These are phyloP conservation scores for Clupea harengus DNA, from an alignment of 2,113 vertebrate species.

Conservation along the genomic window DNA sequence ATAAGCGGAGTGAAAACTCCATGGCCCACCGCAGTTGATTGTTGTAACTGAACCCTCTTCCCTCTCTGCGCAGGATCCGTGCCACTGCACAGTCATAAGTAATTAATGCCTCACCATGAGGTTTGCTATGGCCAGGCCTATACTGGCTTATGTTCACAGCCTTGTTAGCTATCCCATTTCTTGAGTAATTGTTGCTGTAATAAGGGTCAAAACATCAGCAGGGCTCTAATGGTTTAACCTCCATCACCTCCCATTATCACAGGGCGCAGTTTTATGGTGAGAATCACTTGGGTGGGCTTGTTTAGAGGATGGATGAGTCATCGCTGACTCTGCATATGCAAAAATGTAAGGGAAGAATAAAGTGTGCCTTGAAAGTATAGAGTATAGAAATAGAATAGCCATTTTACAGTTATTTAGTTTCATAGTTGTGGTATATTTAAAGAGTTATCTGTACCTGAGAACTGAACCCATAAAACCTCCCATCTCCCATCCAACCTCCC, in stretches of 20 bases:
- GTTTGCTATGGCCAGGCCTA: not conserved
- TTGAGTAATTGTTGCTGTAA: constrained; percentile 14
- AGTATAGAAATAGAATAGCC: too few relatives aligned
- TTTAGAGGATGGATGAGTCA: not conserved
- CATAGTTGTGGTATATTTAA: not conserved
- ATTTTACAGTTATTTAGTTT: too few relatives aligned
- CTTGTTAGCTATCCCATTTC: constrained; percentile 17
- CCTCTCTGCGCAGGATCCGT: not conserved
- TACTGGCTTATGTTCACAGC: not conserved
- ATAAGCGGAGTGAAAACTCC: not conserved
- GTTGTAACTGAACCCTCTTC: constrained; percentile 13
- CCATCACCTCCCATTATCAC: constrained; percentile 32
- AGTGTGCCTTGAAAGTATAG: not conserved
- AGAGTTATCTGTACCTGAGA: not conserved
- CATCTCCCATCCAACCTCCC: too few relatives aligned
- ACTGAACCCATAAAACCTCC: not conserved
- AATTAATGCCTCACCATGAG: constrained; percentile 24
- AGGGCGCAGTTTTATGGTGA: constrained; percentile 9
- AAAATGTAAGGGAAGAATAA: not conserved
- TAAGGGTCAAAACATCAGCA: constrained; percentile 17
- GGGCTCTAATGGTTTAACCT: not conserved
- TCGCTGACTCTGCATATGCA: not conserved
- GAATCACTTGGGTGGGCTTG: not conserved
- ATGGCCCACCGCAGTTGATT: not conserved
- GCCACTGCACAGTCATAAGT: constrained; percentile 17